Evolutionary conservation across 2,113 vertebrate genomes (phyloP), one percentile per base, ranked within the genome.

Genomic region (Melanostigma gelatinosum): DNA sequence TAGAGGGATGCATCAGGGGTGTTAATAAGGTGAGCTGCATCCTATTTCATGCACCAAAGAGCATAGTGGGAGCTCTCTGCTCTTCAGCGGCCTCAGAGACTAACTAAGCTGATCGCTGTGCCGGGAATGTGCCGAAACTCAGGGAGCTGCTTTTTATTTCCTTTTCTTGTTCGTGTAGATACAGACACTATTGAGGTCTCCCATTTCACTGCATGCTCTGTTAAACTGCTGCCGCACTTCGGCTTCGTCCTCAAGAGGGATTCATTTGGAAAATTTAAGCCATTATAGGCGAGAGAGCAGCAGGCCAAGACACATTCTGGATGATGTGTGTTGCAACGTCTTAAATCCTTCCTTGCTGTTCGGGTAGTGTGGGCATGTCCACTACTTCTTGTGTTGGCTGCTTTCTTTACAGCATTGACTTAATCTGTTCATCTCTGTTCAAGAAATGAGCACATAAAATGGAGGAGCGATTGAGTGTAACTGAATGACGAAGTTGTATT

Each of bases 1-100:
- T 34, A 46, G 63, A 20, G 44, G 75, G 60, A 72, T 68, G 79
- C 68, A 80, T 83, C 55, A 40, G 38, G 62, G 77, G 71, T 79
- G 72, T 89, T 91, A 85, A 86, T 80, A 75, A 86, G 79, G 70
- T 84, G 77, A 86, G 72, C 73, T 2, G 40, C 71, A 72, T 91
- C 79, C 66, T 83, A 88, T 91, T 89, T 90, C 77, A 85, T 68
- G 87, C 85, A 48, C 46, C 66, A 36, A 40, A 12, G 82, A 82
- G 70, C 77, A 61, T 42, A 60, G 83, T 65, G 83, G 84, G 84
- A 80, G 77, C 73, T 22, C 36, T 55, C 61, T 71, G 64, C 52
- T 77, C 77, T 46, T 22, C 70, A 22, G 42, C 55, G 71, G 73
- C 88, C 82, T 80, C 58, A 13, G 82, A 89, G 87, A 77, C 75